Evolutionary conservation across 2,888 invertebrate genomes (phyloP), one percentile per base, ranked within the genome.

Genomic region (Nomada goodeniana): DNA sequence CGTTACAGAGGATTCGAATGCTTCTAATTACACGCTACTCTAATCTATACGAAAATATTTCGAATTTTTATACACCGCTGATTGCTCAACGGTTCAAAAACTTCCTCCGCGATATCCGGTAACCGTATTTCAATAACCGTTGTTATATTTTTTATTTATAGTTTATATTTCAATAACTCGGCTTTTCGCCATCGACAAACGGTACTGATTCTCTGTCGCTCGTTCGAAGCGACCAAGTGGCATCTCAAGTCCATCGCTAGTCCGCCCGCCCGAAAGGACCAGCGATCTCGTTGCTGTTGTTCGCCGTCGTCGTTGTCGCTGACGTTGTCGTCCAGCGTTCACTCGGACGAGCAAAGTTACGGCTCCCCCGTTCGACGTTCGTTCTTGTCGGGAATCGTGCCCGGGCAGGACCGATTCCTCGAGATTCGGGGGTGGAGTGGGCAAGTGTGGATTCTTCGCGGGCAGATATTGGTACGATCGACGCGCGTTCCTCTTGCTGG

Each of bases 301-400:
- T 79, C 29, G 36, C 5, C 36, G 36, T 36, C 36, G 47, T 59
- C 70, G 81, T 85, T 77, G 84, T 82, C 73, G 80, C 53, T 79
- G 77, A 69, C 79, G 75, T 80, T 67, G 73, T 79, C 83, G 68
- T 70, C 86, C 80, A 85, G 10, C 84, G 80, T 81, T 83, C 84
- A 47, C 10, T 2, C 42, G 53, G 72, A 78, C 84, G 89, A 87
- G 90, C 89, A 89, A 90, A 91, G 89, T 90, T 90, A 91, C 89
- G 88, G 83, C 74, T 83, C 79, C 76, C 80, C 84, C 82, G 64
- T 50, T 84, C 76, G 78, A 82, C 59, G 71, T 73, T 80, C 72
- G 67, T 73, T 81, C 70, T 84, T 86, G 86, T 78, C 76, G 70
- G 70, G 60, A 57, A 59, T 52, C 47, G 36, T n/a, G 69, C 36